Evolutionary conservation across 1,140 invertebrate species (phyloP), one percentile per base, ranked within the genome.

Genomic region (Anagrus nilaparvatae): DNA sequence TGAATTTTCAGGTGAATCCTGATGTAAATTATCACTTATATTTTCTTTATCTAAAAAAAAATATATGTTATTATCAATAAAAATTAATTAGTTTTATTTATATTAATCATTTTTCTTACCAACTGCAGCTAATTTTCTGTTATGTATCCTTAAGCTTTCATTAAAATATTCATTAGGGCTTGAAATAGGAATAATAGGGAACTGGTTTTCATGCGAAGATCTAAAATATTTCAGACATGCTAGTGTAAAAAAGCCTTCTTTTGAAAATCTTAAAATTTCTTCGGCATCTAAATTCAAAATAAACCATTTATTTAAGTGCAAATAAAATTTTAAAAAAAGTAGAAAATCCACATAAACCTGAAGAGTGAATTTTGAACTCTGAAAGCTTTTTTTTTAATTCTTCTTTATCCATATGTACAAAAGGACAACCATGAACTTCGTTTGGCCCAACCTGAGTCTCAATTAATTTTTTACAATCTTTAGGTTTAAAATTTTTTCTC

Each of bases 131-230:
- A 63, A 38, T 36, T 48, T 38, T 34, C 55, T 55, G 4, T 42
- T 34, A 12, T 60, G 54, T 31, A 77, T 49, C 38, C 74, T 78
- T 50, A 83, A 78, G 64, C 87, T 92, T 59, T 90, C 82, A 53
- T 81, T 75, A 61, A 87, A 97, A 62, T 87, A 98, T 47, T 84
- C 82, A 71, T 97, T 97, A 0, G 94, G 94, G 73, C 97, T 93
- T 56, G 83, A 80, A 31, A 96, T 79, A 0, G 74, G 75, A 36
- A 70, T 69, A 14, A 78, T 76, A 12, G 76, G 63, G 38, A 71
- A 61, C 17, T 69, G 64, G n/a, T n/a, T n/a, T 47, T 75, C 75
- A 56, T 94, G 86, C 1, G 73, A 75, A 17, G 77, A 59, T 69
- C 92, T 81, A 73, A 95, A 96, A 60, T 86, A 92, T 54, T 82